Evolutionary conservation across 2,888 invertebrate species (phyloP), one percentile per base, ranked within the genome.

Genomic region (Zootermopsis nevadensis): DNA sequence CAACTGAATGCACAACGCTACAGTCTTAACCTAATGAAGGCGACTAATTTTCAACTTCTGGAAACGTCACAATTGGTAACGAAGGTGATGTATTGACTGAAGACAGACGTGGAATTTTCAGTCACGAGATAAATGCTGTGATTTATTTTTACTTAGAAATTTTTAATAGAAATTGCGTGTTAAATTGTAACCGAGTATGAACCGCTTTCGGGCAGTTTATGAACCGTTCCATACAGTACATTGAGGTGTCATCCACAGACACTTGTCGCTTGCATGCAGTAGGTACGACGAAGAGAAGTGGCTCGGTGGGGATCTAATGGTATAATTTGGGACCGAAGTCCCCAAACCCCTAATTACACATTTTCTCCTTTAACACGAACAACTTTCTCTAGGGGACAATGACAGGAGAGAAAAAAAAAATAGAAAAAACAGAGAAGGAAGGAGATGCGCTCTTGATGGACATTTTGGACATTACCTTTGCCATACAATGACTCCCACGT

Each of bases 321-420:
- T 83, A 83, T 85, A 85, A 85, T 85, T 85, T 85, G 84, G 83
- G 83, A 80, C 82, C 77, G 55, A 76, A 80, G 33, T 85, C 85
- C 85, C 85, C 80, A 74, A 84, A 82, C 83, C 84, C 85, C 85
- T 83, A 85, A 85, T 85, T 85, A 84, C 85, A 85, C 85, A 84
- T 85, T 83, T 80, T 84, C 85, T 83, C 84, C 84, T 82, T 83
- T 83, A 82, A 80, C 79, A 79, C 60, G 79, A 55, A 79, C 79
- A 35, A 55, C 27, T 60, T 77, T 60, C 84, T 79, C 83, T 7
- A 53, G 83, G 84, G 83, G 72, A 69, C 81, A 84, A 84, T 82
- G 83, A 83, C 42, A 76, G 83, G 31, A 53, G 38, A 48, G 27
- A 79, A 66, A 60, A 60, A 60, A 35, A 35, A 79, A 77, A 31